These are phyloP conservation scores for Calcarius lapponicus DNA, from an alignment of 2,797 vertebrate species.

Conservation along the genomic window DNA sequence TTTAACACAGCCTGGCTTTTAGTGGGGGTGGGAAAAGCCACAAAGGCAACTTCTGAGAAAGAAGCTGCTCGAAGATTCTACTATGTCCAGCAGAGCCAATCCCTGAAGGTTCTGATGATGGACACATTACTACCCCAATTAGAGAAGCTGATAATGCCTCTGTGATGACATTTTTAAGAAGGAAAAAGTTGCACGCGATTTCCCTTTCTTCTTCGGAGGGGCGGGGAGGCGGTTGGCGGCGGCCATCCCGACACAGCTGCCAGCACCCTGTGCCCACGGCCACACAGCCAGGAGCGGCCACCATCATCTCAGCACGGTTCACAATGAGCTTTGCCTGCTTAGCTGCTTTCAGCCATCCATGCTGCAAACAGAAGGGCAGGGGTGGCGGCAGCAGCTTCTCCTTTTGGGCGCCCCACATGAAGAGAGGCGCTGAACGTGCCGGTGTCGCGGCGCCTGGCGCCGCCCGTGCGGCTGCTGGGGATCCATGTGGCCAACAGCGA, in stretches of 20 bases:
- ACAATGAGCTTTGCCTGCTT: not conserved
- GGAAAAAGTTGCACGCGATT: fast-evolving
- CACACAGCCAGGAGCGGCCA: fast-evolving
- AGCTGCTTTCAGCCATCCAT: not conserved
- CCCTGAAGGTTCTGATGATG: not conserved
- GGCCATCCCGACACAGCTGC: not conserved
- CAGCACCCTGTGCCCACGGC: too few relatives aligned
- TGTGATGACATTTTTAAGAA: not conserved
- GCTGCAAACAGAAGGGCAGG: not conserved
- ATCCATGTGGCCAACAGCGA: fast-evolving
- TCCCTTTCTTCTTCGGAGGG: too few relatives aligned
- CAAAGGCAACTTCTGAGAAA: not conserved
- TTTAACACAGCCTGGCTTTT: not conserved
- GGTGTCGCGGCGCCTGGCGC: fast-evolving
- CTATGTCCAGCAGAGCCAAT: not conserved
- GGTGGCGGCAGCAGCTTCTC: too few relatives aligned
- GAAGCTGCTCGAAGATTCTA: not conserved
- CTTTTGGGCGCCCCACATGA: fast-evolving
- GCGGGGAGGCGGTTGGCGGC: fast-evolving
- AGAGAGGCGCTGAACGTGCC: fast-evolving
- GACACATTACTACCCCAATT: too few relatives aligned
- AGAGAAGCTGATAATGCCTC: not conserved
- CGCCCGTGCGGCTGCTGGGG: fast-evolving
- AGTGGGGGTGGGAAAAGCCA: not conserved
- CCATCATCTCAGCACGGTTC: fast-evolving